A percentile compares a stretch with the other conserved stretches of the same genome.
Conservation (phyloP, 2,888 invertebrate species). For the Rhabditoides inermis region DNA sequence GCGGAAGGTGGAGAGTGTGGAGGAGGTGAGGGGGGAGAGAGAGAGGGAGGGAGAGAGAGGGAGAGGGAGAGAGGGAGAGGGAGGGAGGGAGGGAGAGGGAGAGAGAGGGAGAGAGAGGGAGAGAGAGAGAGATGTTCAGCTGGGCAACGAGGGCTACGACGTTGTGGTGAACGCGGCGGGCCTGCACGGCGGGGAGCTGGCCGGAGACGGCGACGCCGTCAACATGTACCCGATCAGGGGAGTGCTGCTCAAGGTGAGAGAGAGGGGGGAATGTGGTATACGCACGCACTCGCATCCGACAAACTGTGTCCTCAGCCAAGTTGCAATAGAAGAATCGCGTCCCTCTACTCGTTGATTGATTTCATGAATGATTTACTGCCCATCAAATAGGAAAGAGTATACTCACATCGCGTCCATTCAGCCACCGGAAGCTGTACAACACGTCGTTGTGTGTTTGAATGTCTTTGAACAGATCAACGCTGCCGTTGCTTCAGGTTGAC, state of each 20-base stretch:
- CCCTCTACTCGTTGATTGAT: no score
- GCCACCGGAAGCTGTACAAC: no score
- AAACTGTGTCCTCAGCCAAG: no score
- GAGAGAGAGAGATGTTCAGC: neutral
- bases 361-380: no score
- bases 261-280: neutral
- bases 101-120: neutral
- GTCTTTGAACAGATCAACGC: no score
- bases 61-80: no score
- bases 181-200: conserved; percentile 51
- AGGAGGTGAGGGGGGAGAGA: conserved; percentile 27
- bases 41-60: no score
- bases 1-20: conserved; percentile 20
- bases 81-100: no score
- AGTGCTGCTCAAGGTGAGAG: conserved; percentile 11
- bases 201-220: conserved; percentile 48
- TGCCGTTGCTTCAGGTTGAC: conserved; percentile 58
- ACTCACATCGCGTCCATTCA: no score
- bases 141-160: conserved; percentile 49
- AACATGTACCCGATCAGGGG: conserved; percentile 27
- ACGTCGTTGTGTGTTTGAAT: no score
- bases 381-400: no score
- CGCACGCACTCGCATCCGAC: neutral
- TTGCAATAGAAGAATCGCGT: no score
- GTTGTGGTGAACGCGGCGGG: conserved; percentile 57